Evolutionary conservation across 2,888 invertebrate species (phyloP).

Genomic region (Polydrusus pterygomalis): DNA sequence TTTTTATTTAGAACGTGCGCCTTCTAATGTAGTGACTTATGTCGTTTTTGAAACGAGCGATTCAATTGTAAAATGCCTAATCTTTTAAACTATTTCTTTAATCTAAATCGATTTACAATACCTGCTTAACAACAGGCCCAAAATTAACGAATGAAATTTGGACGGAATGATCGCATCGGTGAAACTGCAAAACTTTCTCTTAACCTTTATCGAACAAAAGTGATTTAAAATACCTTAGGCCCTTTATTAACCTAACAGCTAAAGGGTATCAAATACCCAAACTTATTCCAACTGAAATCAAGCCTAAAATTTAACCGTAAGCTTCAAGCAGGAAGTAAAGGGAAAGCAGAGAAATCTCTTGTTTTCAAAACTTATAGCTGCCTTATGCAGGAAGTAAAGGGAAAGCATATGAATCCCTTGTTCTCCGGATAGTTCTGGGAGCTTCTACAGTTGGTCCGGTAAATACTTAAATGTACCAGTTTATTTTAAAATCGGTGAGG

Average conservation of each 20-base stretch:
- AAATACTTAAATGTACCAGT: conserved; percentile 10
- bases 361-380: conserved; percentile 19
- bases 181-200: conserved; percentile 20
- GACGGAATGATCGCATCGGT: conserved; percentile 13
- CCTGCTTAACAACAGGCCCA: neutral
- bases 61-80: too few species aligned
- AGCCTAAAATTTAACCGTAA: conserved; percentile 23
- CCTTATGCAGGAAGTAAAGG: conserved; percentile 13
- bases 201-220: conserved; percentile 26
- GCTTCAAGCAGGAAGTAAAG: conserved; percentile 12
- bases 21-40: too few species aligned
- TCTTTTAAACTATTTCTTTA: too few species aligned
- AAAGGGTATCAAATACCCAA: conserved; percentile 25
- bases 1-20: too few species aligned
- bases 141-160: conserved; percentile 11
- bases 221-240: conserved; percentile 28
- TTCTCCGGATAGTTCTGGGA: conserved; percentile 9
- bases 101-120: neutral
- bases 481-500: neutral
- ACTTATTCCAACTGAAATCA: conserved; percentile 23
- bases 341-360: conserved; percentile 15
- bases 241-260: conserved; percentile 23
- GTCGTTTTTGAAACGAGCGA: too few species aligned
- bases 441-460: neutral
- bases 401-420: neutral